Evolutionary conservation across 2,888 invertebrate species (phyloP).

Genomic region (Timandra comae): DNA sequence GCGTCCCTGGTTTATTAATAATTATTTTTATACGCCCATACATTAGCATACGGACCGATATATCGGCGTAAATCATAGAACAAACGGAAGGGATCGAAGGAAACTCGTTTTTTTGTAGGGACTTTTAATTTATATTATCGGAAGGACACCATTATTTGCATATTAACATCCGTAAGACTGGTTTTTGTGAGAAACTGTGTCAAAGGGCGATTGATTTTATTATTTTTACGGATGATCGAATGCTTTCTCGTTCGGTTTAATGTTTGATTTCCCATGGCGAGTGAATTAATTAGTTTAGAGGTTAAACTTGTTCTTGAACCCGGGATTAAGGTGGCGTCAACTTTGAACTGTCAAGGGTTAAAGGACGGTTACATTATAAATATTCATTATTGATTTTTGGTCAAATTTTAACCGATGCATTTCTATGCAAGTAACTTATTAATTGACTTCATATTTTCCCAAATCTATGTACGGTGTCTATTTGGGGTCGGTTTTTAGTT

Average conservation of each 20-base stretch:
- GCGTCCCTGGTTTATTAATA: slow-evolving; percentile 46
- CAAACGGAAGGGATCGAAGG: slow-evolving; percentile 51
- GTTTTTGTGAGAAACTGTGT: slow-evolving; percentile 52
- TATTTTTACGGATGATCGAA: slow-evolving; percentile 47
- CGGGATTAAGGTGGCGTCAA: no score
- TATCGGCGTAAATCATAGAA: slow-evolving; percentile 73
- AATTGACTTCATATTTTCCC: no score
- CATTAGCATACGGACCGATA: slow-evolving; percentile 56
- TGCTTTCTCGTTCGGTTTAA: slow-evolving; percentile 22
- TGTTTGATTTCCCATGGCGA: slow-evolving; percentile 19
- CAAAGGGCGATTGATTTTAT: slow-evolving; percentile 39
- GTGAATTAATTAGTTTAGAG: slow-evolving; percentile 18
- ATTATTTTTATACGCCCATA: slow-evolving; percentile 44
- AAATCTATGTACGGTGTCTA: no score
- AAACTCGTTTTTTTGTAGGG: slow-evolving; percentile 53
- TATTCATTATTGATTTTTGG: no score
- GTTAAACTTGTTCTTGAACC: slow-evolving; percentile 9
- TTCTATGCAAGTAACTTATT: no score
- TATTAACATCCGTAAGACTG: slow-evolving; percentile 44
- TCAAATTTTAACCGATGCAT: no score
- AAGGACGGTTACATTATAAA: neutral
- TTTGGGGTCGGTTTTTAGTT: no score
- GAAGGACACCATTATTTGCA: slow-evolving; percentile 60
- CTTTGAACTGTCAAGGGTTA: neutral
- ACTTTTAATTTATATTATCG: slow-evolving; percentile 68